phyloP scores from a whole-genome alignment of 2,888 invertebrate genomes.

The Eueremaeus valkanovi region DNA sequence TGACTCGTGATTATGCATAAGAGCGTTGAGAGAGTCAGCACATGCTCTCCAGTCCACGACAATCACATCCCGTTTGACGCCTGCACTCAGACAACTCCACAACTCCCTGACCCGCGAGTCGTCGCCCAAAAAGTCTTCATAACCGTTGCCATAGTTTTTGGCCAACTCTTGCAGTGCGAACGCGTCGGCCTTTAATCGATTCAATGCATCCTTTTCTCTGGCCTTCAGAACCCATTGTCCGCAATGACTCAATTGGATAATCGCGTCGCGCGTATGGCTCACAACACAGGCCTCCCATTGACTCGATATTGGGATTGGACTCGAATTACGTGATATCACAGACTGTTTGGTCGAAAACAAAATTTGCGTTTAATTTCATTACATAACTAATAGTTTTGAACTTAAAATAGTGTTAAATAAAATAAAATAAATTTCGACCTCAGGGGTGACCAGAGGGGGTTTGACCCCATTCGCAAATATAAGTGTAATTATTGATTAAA shows the following conservation, averaged over 20 bases:
- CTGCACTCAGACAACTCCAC: neutral
- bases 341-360: constrained; percentile 6
- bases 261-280: constrained; percentile 14
- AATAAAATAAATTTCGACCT: no score
- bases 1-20: constrained; percentile 25
- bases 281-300: constrained; percentile 29
- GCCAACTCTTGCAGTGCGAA: constrained; percentile 36
- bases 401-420: no score
- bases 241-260: constrained; percentile 33
- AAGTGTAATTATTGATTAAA: no score
- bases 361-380: no score
- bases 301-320: constrained; percentile 12
- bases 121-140: neutral
- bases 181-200: constrained; percentile 26
- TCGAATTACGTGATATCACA: constrained; percentile 28
- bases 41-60: neutral
- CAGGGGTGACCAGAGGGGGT: no score
- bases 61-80: constrained; percentile 22
- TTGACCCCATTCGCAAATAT: no score
- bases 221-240: constrained; percentile 39
- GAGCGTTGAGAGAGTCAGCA: neutral
- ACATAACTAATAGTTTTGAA: no score
- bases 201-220: constrained; percentile 31
- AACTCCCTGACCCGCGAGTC: neutral
- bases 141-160: constrained; percentile 3